Conservation (phyloP, 2,797 vertebrate species). For the Discoglossus pictus region DNA sequence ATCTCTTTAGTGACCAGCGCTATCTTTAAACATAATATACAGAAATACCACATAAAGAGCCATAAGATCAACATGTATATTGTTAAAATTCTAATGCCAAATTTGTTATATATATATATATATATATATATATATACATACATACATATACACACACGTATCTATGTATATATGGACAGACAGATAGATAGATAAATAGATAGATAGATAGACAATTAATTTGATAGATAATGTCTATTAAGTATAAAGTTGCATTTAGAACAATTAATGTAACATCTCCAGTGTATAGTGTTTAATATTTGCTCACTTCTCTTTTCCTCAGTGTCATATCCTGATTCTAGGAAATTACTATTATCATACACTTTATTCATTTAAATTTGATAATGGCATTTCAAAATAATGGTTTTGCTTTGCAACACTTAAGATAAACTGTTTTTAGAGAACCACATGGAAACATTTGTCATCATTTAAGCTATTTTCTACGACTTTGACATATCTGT, state of each 20-base stretch:
- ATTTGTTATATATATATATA: too few relatives aligned
- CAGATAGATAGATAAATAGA: too few relatives aligned
- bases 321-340: slow-evolving; percentile 15
- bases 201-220: too few relatives aligned
- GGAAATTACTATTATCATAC: slow-evolving; percentile 33
- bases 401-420: slow-evolving; percentile 53
- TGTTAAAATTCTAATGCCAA: too few relatives aligned
- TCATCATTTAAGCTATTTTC: slow-evolving; percentile 54
- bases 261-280: slow-evolving; percentile 36
- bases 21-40: too few relatives aligned
- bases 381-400: slow-evolving; percentile 54
- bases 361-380: slow-evolving; percentile 48
- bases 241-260: slow-evolving; percentile 15
- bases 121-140: too few relatives aligned
- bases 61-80: too few relatives aligned
- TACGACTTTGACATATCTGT: slow-evolving; percentile 53
- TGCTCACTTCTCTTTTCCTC: slow-evolving; percentile 18
- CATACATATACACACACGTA: too few relatives aligned
- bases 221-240: too few relatives aligned
- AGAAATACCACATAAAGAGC: too few relatives aligned
- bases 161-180: too few relatives aligned
- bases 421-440: slow-evolving; percentile 54
- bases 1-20: too few relatives aligned
- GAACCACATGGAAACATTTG: slow-evolving; percentile 53
- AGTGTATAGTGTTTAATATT: slow-evolving; percentile 32